Percentiles rank a stretch among this genome's conserved stretches.
These are phyloP conservation scores for Bembecia ichneumoniformis DNA, from an alignment of 2,888 invertebrate genomes.

Conservation along the genomic window DNA sequence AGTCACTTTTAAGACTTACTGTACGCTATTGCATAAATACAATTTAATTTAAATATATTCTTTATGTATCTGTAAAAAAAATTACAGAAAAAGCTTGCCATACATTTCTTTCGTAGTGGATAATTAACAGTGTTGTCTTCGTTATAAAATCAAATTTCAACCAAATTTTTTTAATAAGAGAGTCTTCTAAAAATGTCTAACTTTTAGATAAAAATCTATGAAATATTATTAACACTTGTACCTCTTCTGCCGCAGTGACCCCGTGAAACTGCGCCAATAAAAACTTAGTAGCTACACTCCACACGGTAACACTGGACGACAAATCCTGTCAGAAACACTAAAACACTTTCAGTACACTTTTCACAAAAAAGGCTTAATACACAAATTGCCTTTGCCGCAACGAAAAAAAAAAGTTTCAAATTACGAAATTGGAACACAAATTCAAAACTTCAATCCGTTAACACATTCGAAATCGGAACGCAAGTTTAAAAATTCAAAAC, in stretches of 20 bases:
- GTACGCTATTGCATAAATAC: too few species aligned
- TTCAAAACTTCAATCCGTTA: conserved; percentile 2
- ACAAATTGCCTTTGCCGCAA: background rate
- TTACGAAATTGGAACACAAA: background rate
- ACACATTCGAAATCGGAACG: background rate
- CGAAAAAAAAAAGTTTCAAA: conserved; percentile 1
- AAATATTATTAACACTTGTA: background rate
- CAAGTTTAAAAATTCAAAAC: background rate
- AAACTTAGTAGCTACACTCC: background rate
- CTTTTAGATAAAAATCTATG: background rate
- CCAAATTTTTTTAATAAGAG: background rate
- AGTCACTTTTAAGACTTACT: too few species aligned
- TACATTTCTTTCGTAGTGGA: too few species aligned
- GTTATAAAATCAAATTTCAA: too few species aligned
- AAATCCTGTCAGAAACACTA: background rate
- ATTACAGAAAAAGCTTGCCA: too few species aligned
- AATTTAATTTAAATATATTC: too few species aligned
- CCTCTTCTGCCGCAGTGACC: background rate
- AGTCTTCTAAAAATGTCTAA: background rate
- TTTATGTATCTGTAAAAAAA: too few species aligned
- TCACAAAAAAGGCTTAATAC: background rate
- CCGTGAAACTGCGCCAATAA: background rate
- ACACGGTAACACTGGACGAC: background rate
- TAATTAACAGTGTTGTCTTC: too few species aligned
- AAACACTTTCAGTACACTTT: background rate